Evolutionary conservation across 2,888 invertebrate species (phyloP), one percentile per base, ranked within the genome.

Genomic region (Mythimna pallens): DNA sequence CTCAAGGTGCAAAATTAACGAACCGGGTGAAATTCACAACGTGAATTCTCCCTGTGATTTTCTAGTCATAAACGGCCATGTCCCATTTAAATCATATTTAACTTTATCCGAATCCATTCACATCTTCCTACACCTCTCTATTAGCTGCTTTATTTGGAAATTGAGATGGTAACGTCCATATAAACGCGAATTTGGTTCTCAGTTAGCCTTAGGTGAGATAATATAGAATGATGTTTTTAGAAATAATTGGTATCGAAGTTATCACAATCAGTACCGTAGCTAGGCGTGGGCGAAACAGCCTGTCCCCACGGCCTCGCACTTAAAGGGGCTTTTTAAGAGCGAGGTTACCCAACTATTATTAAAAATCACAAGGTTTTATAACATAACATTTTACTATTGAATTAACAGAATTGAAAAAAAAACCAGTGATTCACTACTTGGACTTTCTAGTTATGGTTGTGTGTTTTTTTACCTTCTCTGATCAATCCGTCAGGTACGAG

Each of bases 1-100:
- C 43, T 43, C 25, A 43, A 79, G 43, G 43, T 36, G 50, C 50
- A 50, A 43, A 58, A 30, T 62, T 58, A 74, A 65, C 43, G 36
- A 47, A 66, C 10, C 30, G n/a, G 43, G 52, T 20, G n/a, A 57
- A 34, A n/a, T 63, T 72, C 22, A 20, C 10, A 22, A 17, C 36
- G 22, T 14, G 12, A 30, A 70, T 50, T 50, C 17, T 40, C 40
- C 3, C 20, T 1, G 68, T 14, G 22, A 17, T 25, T 52, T 69
- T n/a, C 36, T 40, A 25, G 7, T 22, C 10, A 25, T 20, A 25
- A 7, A 34, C 1, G 25, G 22, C 10, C n/a, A 54, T 25, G n/a
- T 47, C 25, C 62, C n/a, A 63, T 62, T 63, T 8, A 36, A 10
- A 57, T 52, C 25, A 22, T 54, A 14, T 40, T 36, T n/a, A 58